Conservation (phyloP, 92 coral and sea anemone species). For the Porites lobata region DNA sequence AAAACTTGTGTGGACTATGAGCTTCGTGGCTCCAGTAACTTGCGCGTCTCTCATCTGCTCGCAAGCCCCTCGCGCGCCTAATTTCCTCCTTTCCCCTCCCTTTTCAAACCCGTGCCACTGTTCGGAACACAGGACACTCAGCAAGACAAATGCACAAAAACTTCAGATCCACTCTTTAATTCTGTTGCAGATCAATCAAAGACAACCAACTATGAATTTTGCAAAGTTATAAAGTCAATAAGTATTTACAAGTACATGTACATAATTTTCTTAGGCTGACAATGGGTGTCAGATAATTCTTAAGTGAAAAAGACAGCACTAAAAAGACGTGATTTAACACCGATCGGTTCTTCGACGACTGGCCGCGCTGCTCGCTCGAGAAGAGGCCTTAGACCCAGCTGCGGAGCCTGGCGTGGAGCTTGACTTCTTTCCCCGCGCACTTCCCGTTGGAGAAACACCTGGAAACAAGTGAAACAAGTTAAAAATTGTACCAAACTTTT, state of each 20-base stretch:
- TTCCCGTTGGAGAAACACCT: constrained; percentile 85
- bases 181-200: not conserved
- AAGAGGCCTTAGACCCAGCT: constrained; percentile 88
- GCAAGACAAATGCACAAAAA: not conserved
- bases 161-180: constrained; percentile 12
- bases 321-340: constrained; percentile 21
- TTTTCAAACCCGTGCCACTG: too few species aligned
- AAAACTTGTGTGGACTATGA: too few species aligned
- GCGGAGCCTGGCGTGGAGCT: constrained; percentile 87
- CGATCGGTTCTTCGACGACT: constrained; percentile 75
- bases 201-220: not conserved
- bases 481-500: not conserved
- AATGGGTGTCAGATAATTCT: not conserved
- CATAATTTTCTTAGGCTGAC: not conserved
- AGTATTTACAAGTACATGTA: constrained; percentile 20
- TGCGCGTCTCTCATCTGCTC: too few species aligned
- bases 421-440: constrained; percentile 77
- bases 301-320: not conserved
- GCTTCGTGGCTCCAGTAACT: too few species aligned
- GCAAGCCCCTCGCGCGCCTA: too few species aligned
- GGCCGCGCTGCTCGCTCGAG: constrained; percentile 85
- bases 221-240: not conserved
- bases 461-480: not conserved
- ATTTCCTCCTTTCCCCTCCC: too few species aligned
- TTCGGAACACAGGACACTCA: too few species aligned